Percentiles rank a stretch among this genome's conserved stretches.
Conservation (phyloP, 2,113 vertebrate genomes). For the Hypomesus transpacificus region DNA sequence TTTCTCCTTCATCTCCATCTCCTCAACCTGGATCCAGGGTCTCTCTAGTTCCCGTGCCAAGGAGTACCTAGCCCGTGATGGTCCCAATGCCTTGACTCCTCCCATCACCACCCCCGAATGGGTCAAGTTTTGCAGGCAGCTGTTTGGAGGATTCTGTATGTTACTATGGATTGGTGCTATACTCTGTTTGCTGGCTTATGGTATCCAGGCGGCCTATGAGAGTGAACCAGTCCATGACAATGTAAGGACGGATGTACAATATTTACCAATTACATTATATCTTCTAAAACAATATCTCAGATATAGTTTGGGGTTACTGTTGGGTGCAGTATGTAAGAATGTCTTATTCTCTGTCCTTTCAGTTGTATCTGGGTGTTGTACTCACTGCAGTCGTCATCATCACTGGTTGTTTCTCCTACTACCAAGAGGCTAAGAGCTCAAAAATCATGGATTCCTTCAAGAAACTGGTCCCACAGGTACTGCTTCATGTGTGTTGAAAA, state of each 20-base stretch:
- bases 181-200: constrained; percentile 89
- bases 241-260: constrained; percentile 63
- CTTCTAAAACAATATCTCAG: neutral
- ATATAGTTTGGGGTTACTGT: neutral
- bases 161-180: constrained; percentile 94
- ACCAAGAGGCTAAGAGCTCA: constrained; percentile 98
- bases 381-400: constrained; percentile 93
- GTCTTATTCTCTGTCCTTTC: neutral
- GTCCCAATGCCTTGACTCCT: constrained; percentile 90
- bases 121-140: constrained; percentile 95
- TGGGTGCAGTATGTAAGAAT: neutral
- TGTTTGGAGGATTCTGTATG: constrained; percentile 95
- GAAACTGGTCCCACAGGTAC: constrained; percentile 96
- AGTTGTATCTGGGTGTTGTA: constrained; percentile 93
- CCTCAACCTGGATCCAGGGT: constrained; percentile 69
- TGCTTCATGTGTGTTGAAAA: neutral
- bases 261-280: neutral
- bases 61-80: constrained; percentile 89
- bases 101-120: constrained; percentile 95
- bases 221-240: constrained; percentile 86
- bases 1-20: too few species aligned
- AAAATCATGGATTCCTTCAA: constrained; percentile 99
- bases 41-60: constrained; percentile 78
- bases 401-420: constrained; percentile 95
- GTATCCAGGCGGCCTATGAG: constrained; percentile 80